Evolutionary conservation across 2,888 invertebrate species (phyloP).

Genomic region (Nasonovia ribisnigri): DNA sequence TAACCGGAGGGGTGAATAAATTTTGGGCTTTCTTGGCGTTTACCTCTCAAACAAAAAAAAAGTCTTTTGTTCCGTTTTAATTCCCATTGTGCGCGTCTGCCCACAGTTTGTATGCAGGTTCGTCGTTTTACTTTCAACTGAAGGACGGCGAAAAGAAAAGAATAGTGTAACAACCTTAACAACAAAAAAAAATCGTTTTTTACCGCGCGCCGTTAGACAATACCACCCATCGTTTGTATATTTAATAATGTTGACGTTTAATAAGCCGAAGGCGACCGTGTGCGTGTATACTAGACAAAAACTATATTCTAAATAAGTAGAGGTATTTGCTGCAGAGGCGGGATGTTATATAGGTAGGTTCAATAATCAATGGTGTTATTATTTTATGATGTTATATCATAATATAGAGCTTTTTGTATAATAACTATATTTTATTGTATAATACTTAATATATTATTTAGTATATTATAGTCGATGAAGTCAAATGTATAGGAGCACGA

Average conservation of each 20-base stretch:
- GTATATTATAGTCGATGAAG: neutral
- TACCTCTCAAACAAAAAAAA: neutral
- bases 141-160: constrained; percentile 10
- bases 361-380: neutral
- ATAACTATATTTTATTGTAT: neutral
- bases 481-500: neutral
- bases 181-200: neutral
- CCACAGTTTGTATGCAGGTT: neutral
- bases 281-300: neutral
- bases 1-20: constrained; percentile 57
- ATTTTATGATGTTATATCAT: neutral
- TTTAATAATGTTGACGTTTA: neutral
- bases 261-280: neutral
- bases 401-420: neutral
- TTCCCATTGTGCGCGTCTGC: neutral
- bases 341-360: neutral
- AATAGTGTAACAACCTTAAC: neutral
- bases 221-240: neutral
- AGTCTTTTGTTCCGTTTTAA: constrained; percentile 2
- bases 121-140: constrained; percentile 40
- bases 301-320: neutral
- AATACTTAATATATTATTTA: neutral
- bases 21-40: neutral
- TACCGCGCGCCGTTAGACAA: neutral
- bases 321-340: neutral